A percentile compares a stretch with the other conserved stretches of the same genome.
Evolutionary conservation across 2,113 vertebrate species (phyloP).

Genomic region (Nothocercus nigrocapillus): DNA sequence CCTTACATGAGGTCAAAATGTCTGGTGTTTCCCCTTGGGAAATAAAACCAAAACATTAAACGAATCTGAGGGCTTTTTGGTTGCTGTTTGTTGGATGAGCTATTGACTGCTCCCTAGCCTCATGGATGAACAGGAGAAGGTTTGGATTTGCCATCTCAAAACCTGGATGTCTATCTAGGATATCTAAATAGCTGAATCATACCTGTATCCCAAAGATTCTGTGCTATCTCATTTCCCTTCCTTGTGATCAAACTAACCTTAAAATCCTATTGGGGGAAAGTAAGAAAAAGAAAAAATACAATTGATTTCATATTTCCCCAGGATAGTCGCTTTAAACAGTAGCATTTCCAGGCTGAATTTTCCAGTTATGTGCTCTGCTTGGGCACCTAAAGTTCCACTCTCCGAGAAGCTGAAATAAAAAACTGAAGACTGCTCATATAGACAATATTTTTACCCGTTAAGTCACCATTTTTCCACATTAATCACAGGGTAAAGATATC

Average conservation of each 20-base stretch:
- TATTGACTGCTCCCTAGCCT: background rate
- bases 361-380: slow-evolving; percentile 38
- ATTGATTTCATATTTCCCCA: background rate
- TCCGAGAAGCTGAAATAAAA: slow-evolving; percentile 59
- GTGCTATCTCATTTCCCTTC: background rate
- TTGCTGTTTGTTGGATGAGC: background rate
- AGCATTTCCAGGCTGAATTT: slow-evolving; percentile 36
- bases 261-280: background rate
- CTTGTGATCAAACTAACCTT: background rate
- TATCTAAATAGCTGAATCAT: background rate
- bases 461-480: slow-evolving; percentile 82
- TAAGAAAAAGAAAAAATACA: background rate
- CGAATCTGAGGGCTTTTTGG: background rate
- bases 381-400: slow-evolving; percentile 48
- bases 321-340: background rate
- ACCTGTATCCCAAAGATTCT: background rate
- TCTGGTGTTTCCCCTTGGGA: background rate
- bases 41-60: background rate
- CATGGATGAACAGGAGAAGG: background rate
- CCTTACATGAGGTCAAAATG: background rate
- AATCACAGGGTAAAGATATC: slow-evolving; percentile 79
- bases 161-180: background rate
- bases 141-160: background rate
- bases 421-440: slow-evolving; percentile 55
- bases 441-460: slow-evolving; percentile 68